These are phyloP conservation scores for Aphelenchoides avenae DNA, from an alignment of 1,140 invertebrate species.

Conservation along the genomic window DNA sequence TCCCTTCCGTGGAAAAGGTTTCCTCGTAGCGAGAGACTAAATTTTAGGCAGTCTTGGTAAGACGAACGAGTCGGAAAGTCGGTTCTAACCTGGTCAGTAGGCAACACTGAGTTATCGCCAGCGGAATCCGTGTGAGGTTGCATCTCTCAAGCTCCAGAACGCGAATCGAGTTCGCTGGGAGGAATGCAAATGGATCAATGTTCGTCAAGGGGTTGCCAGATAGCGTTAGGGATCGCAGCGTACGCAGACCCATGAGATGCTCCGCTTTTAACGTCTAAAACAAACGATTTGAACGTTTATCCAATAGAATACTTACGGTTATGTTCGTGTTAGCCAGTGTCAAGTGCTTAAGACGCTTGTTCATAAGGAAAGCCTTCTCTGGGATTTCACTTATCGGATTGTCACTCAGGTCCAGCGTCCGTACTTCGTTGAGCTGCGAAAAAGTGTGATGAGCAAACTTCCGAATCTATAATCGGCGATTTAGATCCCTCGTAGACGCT, in stretches of 20 bases:
- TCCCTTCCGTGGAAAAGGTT: conserved; percentile 30
- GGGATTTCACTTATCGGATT: conserved; percentile 23
- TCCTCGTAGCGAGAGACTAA: conserved; percentile 26
- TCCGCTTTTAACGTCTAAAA: conserved; percentile 24
- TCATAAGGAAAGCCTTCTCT: conserved; percentile 20
- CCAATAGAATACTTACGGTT: conserved; percentile 10
- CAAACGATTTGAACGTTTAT: neutral
- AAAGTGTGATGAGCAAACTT: conserved; percentile 39
- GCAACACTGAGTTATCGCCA: conserved; percentile 41
- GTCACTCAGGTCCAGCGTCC: conserved; percentile 24
- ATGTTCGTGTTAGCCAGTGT: conserved; percentile 16
- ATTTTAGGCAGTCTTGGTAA: neutral
- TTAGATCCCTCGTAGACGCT: too few relatives aligned
- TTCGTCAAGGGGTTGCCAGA: conserved; percentile 25
- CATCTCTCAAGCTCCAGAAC: conserved; percentile 28
- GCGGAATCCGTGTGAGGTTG: conserved; percentile 24
- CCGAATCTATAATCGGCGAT: conserved; percentile 30
- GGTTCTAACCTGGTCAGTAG: conserved; percentile 23
- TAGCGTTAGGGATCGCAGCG: conserved; percentile 13
- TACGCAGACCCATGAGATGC: conserved; percentile 25
- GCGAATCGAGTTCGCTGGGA: conserved; percentile 20
- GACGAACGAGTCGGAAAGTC: neutral
- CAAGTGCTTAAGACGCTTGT: conserved; percentile 28
- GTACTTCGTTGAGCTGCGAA: conserved; percentile 8
- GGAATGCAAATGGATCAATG: conserved; percentile 36